phyloP scores from a whole-genome alignment of 2,888 invertebrate species.

The Dynastes hyllus region DNA sequence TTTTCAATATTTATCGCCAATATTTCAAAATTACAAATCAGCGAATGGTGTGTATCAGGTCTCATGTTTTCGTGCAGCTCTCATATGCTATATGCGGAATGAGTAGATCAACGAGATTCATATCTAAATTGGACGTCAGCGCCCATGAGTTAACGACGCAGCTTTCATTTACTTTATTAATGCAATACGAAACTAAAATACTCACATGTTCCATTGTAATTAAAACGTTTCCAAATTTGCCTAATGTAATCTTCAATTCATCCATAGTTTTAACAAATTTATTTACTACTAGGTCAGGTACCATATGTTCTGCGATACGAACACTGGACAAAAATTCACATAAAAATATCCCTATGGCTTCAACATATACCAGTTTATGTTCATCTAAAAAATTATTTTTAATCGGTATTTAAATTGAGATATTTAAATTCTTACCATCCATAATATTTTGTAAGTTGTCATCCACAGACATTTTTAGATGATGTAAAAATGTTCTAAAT shows the following conservation, averaged over 20 bases:
- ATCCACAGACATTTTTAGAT: constrained; percentile 62
- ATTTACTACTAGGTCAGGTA: constrained; percentile 61
- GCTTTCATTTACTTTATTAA: not conserved
- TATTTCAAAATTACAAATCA: too few relatives aligned
- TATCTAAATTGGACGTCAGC: too few relatives aligned
- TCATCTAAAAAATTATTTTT: constrained; percentile 57
- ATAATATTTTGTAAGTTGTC: constrained; percentile 55
- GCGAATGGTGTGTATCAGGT: too few relatives aligned
- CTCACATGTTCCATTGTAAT: constrained; percentile 68
- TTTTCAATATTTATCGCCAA: too few relatives aligned
- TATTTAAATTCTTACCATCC: constrained; percentile 17
- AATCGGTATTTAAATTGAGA: not conserved
- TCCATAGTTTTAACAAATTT: constrained; percentile 65
- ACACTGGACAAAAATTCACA: constrained; percentile 64
- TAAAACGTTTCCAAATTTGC: constrained; percentile 64
- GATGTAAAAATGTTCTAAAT: constrained; percentile 65
- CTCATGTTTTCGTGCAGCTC: too few relatives aligned
- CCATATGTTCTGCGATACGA: constrained; percentile 66
- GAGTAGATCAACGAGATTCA: too few relatives aligned
- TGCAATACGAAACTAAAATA: not conserved
- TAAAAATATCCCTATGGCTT: constrained; percentile 63
- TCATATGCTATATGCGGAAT: too few relatives aligned
- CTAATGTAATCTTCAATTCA: constrained; percentile 62
- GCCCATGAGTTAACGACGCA: too few relatives aligned
- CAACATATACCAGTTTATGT: constrained; percentile 61